Conservation (phyloP, 2,797 vertebrate species). For the Helarctos malayanus region DNA sequence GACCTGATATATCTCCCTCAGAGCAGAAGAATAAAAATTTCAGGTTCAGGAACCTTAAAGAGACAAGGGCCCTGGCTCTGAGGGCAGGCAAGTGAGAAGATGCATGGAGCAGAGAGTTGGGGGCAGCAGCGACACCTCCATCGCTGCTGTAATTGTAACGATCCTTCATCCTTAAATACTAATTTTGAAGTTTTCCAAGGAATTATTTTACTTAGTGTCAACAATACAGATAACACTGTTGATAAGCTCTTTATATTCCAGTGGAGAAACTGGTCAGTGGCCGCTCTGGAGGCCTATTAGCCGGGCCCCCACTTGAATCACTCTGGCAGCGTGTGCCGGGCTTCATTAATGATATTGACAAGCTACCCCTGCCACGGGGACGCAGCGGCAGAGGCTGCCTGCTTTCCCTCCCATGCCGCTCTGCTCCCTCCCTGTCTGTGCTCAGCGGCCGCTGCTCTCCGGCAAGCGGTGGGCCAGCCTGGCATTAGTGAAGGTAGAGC, state of each 20-base stretch:
- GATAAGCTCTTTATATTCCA: background rate
- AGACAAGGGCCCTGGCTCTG: background rate
- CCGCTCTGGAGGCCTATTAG: conserved; percentile 70
- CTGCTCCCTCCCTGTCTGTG: accelerated
- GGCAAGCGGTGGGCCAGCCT: accelerated
- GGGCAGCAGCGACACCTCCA: accelerated
- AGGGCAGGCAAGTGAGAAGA: background rate
- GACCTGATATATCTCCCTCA: background rate
- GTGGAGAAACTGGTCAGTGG: background rate
- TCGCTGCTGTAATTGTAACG: conserved; percentile 76
- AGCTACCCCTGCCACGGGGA: accelerated
- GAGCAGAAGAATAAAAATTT: background rate
- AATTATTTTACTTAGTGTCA: conserved; percentile 86
- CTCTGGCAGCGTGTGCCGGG: background rate
- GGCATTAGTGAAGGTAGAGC: accelerated
- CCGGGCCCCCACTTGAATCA: background rate
- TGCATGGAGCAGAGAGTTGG: conserved; percentile 52
- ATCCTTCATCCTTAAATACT: conserved; percentile 85
- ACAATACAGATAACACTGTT: conserved; percentile 68
- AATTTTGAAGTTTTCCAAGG: conserved; percentile 83
- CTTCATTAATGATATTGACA: conserved; percentile 70
- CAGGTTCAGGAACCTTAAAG: background rate
- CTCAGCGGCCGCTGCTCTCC: background rate
- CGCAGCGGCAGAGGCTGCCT: accelerated
- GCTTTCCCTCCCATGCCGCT: accelerated